phyloP scores from a whole-genome alignment of 2,888 invertebrate genomes.

The Diabrotica balteata region DNA sequence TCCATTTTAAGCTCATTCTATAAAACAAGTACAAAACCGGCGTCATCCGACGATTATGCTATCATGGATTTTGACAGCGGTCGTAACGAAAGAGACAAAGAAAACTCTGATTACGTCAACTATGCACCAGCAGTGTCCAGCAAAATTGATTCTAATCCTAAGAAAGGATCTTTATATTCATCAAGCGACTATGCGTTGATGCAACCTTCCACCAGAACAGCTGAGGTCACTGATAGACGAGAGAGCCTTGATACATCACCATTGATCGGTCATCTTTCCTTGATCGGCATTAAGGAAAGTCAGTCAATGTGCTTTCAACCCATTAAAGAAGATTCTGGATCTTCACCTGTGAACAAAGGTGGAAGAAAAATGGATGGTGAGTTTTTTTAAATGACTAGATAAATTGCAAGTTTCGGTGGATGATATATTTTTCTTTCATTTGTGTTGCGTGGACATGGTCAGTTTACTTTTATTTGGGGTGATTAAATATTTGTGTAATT shows the following conservation, averaged over 20 bases:
- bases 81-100: conserved; percentile 28
- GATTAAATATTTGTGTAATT: no score
- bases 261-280: conserved; percentile 45
- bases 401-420: no score
- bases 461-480: no score
- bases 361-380: conserved; percentile 35
- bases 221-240: conserved; percentile 9
- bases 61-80: conserved; percentile 54
- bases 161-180: conserved; percentile 10
- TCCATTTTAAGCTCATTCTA: conserved; percentile 4
- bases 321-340: conserved; percentile 40
- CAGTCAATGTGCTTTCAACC: conserved; percentile 41
- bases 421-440: no score
- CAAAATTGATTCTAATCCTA: conserved; percentile 16
- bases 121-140: conserved; percentile 46
- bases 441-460: no score
- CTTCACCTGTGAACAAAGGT: conserved; percentile 39
- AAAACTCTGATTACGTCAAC: conserved; percentile 55
- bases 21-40: conserved; percentile 1
- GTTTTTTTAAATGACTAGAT: background rate
- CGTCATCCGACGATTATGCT: conserved; percentile 49
- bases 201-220: conserved; percentile 46
- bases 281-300: conserved; percentile 42
- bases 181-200: conserved; percentile 64
- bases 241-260: conserved; percentile 45